Base-by-base conservation (phyloP, 64 coral and sea anemone species). In the Pachyseris speciosa region DNA sequence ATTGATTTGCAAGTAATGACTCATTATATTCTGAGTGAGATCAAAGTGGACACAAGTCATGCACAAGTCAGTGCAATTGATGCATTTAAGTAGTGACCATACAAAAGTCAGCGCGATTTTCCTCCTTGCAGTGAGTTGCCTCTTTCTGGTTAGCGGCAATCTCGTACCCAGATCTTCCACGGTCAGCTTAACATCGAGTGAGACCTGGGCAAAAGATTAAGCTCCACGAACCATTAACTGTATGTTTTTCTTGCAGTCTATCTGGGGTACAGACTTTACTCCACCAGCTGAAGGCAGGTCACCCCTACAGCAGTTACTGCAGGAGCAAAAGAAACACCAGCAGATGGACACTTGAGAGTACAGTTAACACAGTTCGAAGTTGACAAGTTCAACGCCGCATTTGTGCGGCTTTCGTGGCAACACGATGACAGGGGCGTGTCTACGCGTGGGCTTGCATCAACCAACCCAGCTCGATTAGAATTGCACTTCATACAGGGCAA, bases 281-380 rank as follows among this genome's bases (percentile, higher is more conserved):
- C 75, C 75, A 34, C 37, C 49, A 20, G 37, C 72, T 39, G 78
- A 92, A 40, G 89, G 89, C 13, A 58, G 84, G 67, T 92, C 89
- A 16, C 79, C 89, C 24, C 78, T 92, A 6, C 89, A 92, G 47
- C 89, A 92, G 13, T 49, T 92, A 12, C 27, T 92, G 7, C 89
- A 92, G 36, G 89, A 92, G 72, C 89, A 92, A 65, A 80, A 84
- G 80, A 92, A 92, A 37, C 89, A 70, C 15, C 80, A 92, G 40
- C 55, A 92, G 31, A 84, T 64, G 52, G 89, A 80, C 64, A 92
- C 89, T 37, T 92, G 89, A 92, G 12, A 22, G 19, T 55, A 11
- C 53, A 41, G 53, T 1, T 37, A 11, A 36, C 28, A 36, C 64
- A 34, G 16, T 5, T 64, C 22, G 25, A 32, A 52, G 28, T 5